phyloP scores from a whole-genome alignment of 2,797 vertebrate species.

The Pristis pectinata region DNA sequence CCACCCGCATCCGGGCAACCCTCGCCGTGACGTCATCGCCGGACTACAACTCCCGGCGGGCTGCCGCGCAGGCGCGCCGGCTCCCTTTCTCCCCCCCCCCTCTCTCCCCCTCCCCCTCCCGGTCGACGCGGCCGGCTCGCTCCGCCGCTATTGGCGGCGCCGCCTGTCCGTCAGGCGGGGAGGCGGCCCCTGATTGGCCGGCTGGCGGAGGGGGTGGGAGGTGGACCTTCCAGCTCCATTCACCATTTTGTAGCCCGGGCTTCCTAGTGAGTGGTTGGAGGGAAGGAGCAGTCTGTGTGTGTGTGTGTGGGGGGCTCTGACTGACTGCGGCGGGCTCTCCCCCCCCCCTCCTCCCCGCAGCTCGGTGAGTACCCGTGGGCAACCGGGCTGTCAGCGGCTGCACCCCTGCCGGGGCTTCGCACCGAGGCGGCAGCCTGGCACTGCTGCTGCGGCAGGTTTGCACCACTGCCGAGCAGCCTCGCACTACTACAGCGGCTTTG shows the following conservation, averaged over 20 bases:
- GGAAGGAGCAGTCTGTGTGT: neutral
- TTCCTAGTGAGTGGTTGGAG: neutral
- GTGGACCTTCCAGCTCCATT: neutral
- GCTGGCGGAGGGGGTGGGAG: neutral
- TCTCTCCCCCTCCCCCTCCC: no score
- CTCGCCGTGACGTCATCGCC: rapidly evolving
- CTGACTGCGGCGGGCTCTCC: neutral
- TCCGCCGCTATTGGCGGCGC: neutral
- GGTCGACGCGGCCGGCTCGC: no score
- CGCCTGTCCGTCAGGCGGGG: neutral
- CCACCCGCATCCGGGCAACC: neutral
- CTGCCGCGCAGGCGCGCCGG: neutral
- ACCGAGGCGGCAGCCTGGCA: no score
- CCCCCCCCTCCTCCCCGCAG: no score
- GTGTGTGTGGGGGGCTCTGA: neutral
- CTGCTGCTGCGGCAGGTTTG: no score
- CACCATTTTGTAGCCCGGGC: conserved; percentile 15
- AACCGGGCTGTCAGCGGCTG: no score
- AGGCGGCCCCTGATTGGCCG: neutral
- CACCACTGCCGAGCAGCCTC: no score
- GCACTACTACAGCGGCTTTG: no score
- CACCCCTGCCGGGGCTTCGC: no score
- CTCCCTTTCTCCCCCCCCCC: no score
- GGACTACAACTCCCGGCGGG: neutral
- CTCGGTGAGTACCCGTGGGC: no score